Evolutionary conservation across 2,888 invertebrate genomes (phyloP).

Genomic region (Ophion ellenae): DNA sequence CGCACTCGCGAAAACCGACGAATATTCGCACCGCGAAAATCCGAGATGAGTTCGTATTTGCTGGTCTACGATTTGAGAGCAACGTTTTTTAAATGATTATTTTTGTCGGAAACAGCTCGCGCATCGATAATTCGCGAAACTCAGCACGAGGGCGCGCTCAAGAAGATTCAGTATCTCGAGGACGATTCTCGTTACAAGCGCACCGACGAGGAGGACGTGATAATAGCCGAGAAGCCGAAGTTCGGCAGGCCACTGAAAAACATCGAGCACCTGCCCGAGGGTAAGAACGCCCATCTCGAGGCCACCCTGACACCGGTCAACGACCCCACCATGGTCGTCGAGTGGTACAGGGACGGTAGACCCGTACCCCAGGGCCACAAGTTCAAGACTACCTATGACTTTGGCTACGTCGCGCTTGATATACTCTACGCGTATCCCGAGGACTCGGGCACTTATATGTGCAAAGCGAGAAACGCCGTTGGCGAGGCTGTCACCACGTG

Average conservation of each 20-base stretch:
- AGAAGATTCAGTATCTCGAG: slow-evolving; percentile 96
- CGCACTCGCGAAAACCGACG: neutral
- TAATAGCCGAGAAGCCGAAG: slow-evolving; percentile 93
- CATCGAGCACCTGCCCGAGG: slow-evolving; percentile 93
- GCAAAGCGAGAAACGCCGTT: slow-evolving; percentile 96
- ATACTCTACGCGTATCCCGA: slow-evolving; percentile 98
- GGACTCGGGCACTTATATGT: slow-evolving; percentile 98
- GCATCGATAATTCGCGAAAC: slow-evolving; percentile 94
- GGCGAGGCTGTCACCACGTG: slow-evolving; percentile 98
- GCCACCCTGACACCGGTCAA: slow-evolving; percentile 98
- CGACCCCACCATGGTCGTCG: slow-evolving; percentile 99
- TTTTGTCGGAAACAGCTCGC: slow-evolving; percentile 86
- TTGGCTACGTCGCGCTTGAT: slow-evolving; percentile 98
- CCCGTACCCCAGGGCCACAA: slow-evolving; percentile 97
- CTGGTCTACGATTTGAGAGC: neutral
- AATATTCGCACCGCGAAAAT: neutral
- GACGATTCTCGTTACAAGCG: slow-evolving; percentile 92
- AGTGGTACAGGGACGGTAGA: slow-evolving; percentile 98
- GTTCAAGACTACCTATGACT: slow-evolving; percentile 98
- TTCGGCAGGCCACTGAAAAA: slow-evolving; percentile 95
- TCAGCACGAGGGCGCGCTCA: slow-evolving; percentile 95
- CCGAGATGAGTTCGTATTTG: neutral
- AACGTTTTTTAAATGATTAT: neutral
- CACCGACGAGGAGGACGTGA: slow-evolving; percentile 89
- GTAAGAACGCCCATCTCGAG: slow-evolving; percentile 95